Conservation (phyloP, 2,797 vertebrate genomes). For the Trachurus trachurus region DNA sequence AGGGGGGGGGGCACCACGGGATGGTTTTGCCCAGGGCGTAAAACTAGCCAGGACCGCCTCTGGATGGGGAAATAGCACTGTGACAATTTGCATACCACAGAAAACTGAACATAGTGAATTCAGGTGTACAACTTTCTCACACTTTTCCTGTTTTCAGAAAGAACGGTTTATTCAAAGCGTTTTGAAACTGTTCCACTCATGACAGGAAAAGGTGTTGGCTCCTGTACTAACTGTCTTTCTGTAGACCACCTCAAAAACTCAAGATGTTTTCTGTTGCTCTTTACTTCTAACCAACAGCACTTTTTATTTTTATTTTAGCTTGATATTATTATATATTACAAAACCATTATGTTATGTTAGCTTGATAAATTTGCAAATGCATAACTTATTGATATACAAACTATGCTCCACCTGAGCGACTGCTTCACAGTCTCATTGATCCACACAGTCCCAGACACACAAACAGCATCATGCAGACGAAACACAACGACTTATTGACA, state of each 20-base stretch:
- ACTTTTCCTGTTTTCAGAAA: neutral
- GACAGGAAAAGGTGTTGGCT: slow-evolving; percentile 46
- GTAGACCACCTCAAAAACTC: neutral
- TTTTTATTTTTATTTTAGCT: no score
- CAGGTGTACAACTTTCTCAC: neutral
- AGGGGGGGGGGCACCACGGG: no score
- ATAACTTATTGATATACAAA: no score
- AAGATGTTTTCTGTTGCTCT: no score
- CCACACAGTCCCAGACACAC: no score
- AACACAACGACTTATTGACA: neutral
- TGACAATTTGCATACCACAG: neutral
- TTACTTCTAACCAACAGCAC: no score
- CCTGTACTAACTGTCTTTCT: slow-evolving; percentile 12
- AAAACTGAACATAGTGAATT: neutral
- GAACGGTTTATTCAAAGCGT: neutral
- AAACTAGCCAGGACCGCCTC: no score
- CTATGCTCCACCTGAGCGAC: no score
- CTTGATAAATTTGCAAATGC: neutral
- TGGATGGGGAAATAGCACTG: neutral
- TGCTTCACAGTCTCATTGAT: no score
- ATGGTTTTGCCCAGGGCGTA: no score
- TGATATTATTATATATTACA: no score
- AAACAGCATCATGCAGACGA: neutral
- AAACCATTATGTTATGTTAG: no score
- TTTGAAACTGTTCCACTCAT: slow-evolving; percentile 43